Evolutionary conservation across 2,888 invertebrate genomes (phyloP).

Genomic region (Bellardia bayeri): DNA sequence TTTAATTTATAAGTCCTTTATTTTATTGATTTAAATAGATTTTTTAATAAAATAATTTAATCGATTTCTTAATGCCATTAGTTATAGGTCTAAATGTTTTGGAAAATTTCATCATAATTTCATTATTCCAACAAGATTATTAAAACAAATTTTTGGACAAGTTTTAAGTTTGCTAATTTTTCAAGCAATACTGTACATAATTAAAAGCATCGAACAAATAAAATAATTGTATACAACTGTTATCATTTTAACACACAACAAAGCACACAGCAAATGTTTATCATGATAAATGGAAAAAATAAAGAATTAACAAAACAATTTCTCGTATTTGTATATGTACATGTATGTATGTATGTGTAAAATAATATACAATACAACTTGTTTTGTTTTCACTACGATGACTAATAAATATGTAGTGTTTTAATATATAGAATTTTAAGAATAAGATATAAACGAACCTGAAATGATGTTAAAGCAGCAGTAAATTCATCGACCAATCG

Average conservation of each 20-base stretch:
- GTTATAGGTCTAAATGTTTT: too few relatives aligned
- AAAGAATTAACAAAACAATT: slow-evolving; percentile 14
- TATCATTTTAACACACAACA: slow-evolving; percentile 5
- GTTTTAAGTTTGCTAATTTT: too few relatives aligned
- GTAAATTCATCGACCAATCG: slow-evolving; percentile 96
- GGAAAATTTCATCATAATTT: too few relatives aligned
- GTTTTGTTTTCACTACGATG: slow-evolving; percentile 36
- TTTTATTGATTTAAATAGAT: too few relatives aligned
- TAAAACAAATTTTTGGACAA: too few relatives aligned
- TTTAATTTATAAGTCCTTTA: too few relatives aligned
- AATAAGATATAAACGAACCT: slow-evolving; percentile 84
- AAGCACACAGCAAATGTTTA: background rate
- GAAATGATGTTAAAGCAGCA: slow-evolving; percentile 93
- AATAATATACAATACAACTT: slow-evolving; percentile 5
- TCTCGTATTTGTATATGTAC: background rate
- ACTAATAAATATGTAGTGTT: slow-evolving; percentile 34
- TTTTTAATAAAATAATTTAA: too few relatives aligned
- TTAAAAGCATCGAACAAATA: background rate
- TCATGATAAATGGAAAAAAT: slow-evolving; percentile 10
- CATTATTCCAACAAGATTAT: too few relatives aligned
- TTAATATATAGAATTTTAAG: background rate
- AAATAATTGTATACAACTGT: background rate
- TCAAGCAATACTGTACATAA: background rate
- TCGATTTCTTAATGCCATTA: too few relatives aligned
- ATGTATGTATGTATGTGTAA: background rate